Conservation (phyloP, 2,888 invertebrate species). For the Drosophila formosana region DNA sequence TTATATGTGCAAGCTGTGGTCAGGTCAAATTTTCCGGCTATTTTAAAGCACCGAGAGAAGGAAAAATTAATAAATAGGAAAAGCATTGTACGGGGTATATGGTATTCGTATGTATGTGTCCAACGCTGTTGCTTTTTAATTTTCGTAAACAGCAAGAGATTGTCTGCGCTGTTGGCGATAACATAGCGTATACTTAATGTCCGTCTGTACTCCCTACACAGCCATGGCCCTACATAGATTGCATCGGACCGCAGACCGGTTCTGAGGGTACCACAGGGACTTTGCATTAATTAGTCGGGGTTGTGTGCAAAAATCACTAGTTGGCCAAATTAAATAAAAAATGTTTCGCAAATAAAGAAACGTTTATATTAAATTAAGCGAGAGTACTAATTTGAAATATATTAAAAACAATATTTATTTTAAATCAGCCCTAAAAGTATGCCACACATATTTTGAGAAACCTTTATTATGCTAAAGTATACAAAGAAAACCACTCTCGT, state of each 20-base stretch:
- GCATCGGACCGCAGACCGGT: not conserved
- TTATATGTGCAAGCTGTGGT: conserved; percentile 27
- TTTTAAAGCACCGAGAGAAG: conserved; percentile 19
- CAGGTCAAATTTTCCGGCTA: conserved; percentile 25
- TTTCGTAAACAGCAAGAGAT: conserved; percentile 36
- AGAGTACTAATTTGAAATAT: too few relatives aligned
- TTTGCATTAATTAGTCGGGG: conserved; percentile 69
- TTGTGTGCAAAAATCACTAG: conserved; percentile 12
- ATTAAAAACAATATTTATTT: not conserved
- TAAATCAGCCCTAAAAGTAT: not conserved
- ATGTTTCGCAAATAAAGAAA: not conserved
- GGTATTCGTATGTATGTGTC: conserved; percentile 1
- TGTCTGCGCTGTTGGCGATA: conserved; percentile 42
- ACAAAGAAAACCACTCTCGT: too few relatives aligned
- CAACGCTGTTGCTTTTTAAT: conserved; percentile 31
- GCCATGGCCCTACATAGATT: conserved; percentile 5
- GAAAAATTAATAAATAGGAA: conserved; percentile 69
- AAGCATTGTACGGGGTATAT: conserved; percentile 41
- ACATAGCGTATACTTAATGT: conserved; percentile 66
- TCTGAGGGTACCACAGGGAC: conserved; percentile 52
- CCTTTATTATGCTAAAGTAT: not conserved
- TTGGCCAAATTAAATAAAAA: too few relatives aligned
- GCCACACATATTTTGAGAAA: not conserved
- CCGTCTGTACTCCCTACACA: conserved; percentile 23
- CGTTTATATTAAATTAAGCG: not conserved